Base-by-base conservation (phyloP, 2,113 vertebrate species). In the Barnardius zonarius region DNA sequence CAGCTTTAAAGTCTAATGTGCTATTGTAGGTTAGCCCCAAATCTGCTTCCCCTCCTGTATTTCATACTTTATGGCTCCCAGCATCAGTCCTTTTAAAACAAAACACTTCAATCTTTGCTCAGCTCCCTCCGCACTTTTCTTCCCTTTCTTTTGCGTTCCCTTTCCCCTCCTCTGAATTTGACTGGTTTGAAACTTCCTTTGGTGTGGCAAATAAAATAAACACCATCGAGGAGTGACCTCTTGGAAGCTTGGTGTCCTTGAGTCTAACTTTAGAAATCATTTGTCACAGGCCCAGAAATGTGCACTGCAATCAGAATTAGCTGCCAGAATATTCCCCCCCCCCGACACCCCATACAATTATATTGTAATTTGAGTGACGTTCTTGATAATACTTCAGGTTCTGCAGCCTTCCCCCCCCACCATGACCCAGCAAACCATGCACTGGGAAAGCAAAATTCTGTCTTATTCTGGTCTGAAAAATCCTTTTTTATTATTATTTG, bases 291-390 rank as follows among this genome's bases (percentile, higher is more conserved):
- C 91, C 91, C 61, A 95, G 92, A 96, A 97, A 96, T 95, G 95
- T 95, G 92, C 94, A 83, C 82, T 88, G 94, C 96, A 97, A 96
- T 96, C 93, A 97, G 87, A 96, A 96, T 95, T 92, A 95, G 91
- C 94, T 95, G 94, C 95, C 96, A 97, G 90, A 91, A 2, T 55
- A 84, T 73, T 67, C 86, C 95, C 88, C 78, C 22, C 9, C 55
- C 39, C 39, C 39, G 37, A 37, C 37, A 8, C 55, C 33, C 57
- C 68, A 78, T 81, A 93, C 86, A 96, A 95, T 95, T 93, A 93
- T 91, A 96, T 94, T 91, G 82, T 90, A 85, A 93, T 93, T 95
- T 93, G 91, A 95, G 73, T 93, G 92, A 59, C 91, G 67, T 95
- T 86, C 85, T 83, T 87, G 83, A 92, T 85, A 93, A 89, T 23